phyloP scores from a whole-genome alignment of 2,797 vertebrate genomes.

The Brachymystax lenok region DNA sequence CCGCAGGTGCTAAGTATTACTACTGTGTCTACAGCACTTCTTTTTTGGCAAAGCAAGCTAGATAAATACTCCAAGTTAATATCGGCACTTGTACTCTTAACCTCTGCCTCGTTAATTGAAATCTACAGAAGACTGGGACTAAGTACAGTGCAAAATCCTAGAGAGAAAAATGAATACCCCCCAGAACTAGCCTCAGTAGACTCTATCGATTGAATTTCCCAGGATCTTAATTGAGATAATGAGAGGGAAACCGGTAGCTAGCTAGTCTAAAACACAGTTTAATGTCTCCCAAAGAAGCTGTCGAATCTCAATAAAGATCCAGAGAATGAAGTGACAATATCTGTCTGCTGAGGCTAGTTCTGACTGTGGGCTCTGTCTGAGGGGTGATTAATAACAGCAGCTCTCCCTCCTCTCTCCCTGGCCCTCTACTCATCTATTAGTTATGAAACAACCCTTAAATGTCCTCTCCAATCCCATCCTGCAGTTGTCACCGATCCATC shows the following conservation, averaged over 20 bases:
- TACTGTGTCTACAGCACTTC: not conserved
- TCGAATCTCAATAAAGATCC: not conserved
- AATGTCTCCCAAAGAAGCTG: not conserved
- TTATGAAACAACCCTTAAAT: slow-evolving; percentile 66
- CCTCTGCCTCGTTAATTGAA: not conserved
- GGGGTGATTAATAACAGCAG: slow-evolving; percentile 46
- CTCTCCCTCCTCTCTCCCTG: slow-evolving; percentile 11
- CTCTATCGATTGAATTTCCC: not conserved
- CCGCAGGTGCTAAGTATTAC: not conserved
- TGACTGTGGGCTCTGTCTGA: not conserved
- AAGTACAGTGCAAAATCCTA: no score
- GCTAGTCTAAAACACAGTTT: not conserved
- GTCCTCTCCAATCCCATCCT: slow-evolving; percentile 62
- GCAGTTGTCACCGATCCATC: slow-evolving; percentile 62
- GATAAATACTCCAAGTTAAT: not conserved
- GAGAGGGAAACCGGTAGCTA: not conserved
- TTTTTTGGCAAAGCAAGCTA: not conserved
- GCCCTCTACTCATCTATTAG: slow-evolving; percentile 69
- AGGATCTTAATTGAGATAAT: not conserved
- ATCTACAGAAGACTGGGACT: not conserved
- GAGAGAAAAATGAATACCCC: no score
- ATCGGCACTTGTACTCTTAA: not conserved
- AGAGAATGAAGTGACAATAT: not conserved
- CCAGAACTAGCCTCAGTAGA: not conserved
- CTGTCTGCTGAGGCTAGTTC: not conserved